Conservation (phyloP, 2,888 invertebrate species). For the Ctena decussata region DNA sequence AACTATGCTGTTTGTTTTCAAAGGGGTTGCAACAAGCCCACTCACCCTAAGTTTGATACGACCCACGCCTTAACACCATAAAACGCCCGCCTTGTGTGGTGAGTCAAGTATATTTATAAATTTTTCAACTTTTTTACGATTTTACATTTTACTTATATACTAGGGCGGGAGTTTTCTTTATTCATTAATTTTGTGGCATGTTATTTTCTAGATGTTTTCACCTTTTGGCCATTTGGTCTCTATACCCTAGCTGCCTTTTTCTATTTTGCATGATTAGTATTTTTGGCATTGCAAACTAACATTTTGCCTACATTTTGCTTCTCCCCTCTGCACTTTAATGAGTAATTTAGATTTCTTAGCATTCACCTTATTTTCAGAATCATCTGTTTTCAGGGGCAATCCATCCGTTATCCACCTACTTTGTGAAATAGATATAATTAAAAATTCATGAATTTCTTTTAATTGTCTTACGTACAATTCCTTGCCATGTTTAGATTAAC, state of each 20-base stretch:
- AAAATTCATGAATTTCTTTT: too few relatives aligned
- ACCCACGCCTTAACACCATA: slow-evolving; percentile 57
- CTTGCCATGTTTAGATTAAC: too few relatives aligned
- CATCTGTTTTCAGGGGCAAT: too few relatives aligned
- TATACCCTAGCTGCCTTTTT: slow-evolving; percentile 19
- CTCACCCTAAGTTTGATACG: slow-evolving; percentile 61
- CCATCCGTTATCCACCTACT: too few relatives aligned
- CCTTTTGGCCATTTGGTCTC: slow-evolving; percentile 2
- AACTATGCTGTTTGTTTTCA: slow-evolving; percentile 15
- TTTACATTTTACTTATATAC: slow-evolving; percentile 38
- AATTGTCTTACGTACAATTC: too few relatives aligned
- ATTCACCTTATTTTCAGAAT: too few relatives aligned
- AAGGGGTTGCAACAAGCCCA: slow-evolving; percentile 61
- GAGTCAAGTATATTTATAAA: slow-evolving; percentile 48
- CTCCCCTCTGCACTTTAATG: not conserved
- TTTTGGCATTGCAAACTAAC: slow-evolving; percentile 14
- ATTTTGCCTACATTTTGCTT: slow-evolving; percentile 3
- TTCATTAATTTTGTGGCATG: slow-evolving; percentile 29
- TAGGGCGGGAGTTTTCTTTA: slow-evolving; percentile 7
- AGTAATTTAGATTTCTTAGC: too few relatives aligned
- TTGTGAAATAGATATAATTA: too few relatives aligned
- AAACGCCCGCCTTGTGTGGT: slow-evolving; percentile 41
- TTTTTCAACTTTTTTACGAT: slow-evolving; percentile 37
- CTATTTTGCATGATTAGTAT: not conserved
- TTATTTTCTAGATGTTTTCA: slow-evolving; percentile 14